Conservation (phyloP, 2,113 vertebrate genomes). For the Osmerus eperlanus region DNA sequence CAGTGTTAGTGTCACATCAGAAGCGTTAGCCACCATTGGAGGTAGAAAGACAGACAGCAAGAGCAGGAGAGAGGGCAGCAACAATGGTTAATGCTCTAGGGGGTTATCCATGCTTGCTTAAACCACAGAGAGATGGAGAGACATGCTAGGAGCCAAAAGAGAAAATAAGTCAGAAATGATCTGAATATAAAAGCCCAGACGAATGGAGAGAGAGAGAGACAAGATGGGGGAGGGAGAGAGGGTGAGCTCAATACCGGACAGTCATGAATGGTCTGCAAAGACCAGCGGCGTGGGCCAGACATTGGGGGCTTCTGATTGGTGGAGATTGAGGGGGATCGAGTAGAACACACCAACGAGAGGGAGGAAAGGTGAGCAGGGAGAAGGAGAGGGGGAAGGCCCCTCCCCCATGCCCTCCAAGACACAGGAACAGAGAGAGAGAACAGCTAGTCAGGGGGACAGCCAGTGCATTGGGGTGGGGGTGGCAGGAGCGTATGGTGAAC, state of each 20-base stretch:
- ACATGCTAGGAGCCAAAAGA: not conserved
- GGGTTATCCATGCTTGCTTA: too few relatives aligned
- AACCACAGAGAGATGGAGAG: not conserved
- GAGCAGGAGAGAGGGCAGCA: not conserved
- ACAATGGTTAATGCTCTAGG: too few relatives aligned
- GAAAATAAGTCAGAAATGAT: not conserved
- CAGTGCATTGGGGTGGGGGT: conserved; percentile 10
- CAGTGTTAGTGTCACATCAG: conserved; percentile 33
- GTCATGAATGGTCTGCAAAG: conserved; percentile 96
- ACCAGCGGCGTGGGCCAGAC: conserved; percentile 93
- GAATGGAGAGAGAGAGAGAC: not conserved
- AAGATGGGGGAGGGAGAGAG: conserved; percentile 2
- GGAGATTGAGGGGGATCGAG: conserved; percentile 64
- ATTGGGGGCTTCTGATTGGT: conserved; percentile 89
- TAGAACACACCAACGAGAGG: conserved; percentile 67
- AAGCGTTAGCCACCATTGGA: conserved; percentile 9
- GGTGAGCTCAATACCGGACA: conserved; percentile 88
- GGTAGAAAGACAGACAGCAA: not conserved
- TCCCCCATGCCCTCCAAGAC: conserved; percentile 8
- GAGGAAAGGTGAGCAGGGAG: conserved; percentile 57
- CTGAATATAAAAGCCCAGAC: not conserved
- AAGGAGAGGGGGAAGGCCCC: conserved; percentile 23
- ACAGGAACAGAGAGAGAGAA: conserved; percentile 6
- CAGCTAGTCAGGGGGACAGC: conserved; percentile 28
- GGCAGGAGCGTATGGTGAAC: too few relatives aligned